These are phyloP conservation scores for Syrmaticus mikado DNA, from an alignment of 2,113 vertebrate genomes.

Conservation along the genomic window DNA sequence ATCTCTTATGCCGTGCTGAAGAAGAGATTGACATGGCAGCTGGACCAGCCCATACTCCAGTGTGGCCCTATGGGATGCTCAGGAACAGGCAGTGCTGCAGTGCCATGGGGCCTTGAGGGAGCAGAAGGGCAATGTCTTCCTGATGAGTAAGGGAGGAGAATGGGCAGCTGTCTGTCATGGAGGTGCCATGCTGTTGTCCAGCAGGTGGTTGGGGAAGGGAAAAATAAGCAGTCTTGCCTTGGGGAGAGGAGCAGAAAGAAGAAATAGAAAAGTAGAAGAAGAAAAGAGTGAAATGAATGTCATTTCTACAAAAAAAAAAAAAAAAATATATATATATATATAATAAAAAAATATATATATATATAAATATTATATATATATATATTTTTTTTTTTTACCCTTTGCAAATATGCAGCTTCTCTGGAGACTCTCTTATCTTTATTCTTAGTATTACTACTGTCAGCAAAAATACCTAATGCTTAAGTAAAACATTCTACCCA, in stretches of 20 bases:
- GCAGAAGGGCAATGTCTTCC: background rate
- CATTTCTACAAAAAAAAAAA: background rate
- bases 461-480: background rate
- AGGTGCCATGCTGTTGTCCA: background rate
- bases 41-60: background rate
- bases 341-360: no score
- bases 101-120: background rate
- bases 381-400: background rate
- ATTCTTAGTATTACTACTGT: background rate
- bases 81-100: background rate
- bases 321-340: no score
- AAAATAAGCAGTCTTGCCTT: background rate
- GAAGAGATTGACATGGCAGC: fast-evolving
- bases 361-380: no score
- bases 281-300: background rate
- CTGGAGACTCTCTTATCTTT: background rate
- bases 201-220: background rate
- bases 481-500: background rate
- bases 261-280: background rate
- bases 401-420: background rate
- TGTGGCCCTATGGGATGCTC: no score
- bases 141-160: background rate
- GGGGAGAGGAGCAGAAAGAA: background rate
- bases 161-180: background rate
- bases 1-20: background rate